Conservation (phyloP, 30 jellyfish, hydroid and myxozoan species). For the Hydractinia symbiolongicarpus region DNA sequence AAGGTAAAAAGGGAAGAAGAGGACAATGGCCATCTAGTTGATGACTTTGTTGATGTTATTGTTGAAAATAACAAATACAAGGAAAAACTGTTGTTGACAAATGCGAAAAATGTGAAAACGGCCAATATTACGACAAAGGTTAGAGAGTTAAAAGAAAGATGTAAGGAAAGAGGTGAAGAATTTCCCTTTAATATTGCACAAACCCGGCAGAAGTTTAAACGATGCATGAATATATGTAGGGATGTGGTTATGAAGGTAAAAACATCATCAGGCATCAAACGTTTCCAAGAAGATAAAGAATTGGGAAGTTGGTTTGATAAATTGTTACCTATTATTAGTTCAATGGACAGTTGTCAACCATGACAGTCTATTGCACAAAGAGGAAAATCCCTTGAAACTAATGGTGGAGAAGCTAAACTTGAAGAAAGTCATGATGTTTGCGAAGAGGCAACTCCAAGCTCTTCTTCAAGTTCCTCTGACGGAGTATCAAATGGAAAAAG, state of each 20-base stretch:
- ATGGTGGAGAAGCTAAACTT: not conserved
- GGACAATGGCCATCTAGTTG: not conserved
- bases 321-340: slow-evolving; percentile 12
- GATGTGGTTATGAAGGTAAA: not conserved
- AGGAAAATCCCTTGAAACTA: too few relatives aligned
- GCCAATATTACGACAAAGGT: not conserved
- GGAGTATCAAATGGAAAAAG: not conserved
- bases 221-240: not conserved
- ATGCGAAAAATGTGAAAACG: not conserved
- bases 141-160: not conserved
- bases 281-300: slow-evolving; percentile 18
- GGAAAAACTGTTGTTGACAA: not conserved
- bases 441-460: not conserved
- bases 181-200: not conserved
- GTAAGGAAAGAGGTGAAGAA: slow-evolving; percentile 16
- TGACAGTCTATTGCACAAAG: slow-evolving; percentile 21
- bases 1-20: slow-evolving; percentile 12
- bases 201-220: slow-evolving; percentile 3
- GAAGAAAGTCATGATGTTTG: not conserved
- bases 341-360: slow-evolving; percentile 20
- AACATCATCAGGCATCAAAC: slow-evolving; percentile 20
- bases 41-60: not conserved
- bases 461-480: not conserved
- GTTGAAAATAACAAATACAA: not conserved
- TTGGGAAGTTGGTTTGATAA: slow-evolving; percentile 17